These are phyloP conservation scores for Chironex yamaguchii DNA, from an alignment of 30 jellyfish, hydroid and myxozoan species.

Conservation along the genomic window DNA sequence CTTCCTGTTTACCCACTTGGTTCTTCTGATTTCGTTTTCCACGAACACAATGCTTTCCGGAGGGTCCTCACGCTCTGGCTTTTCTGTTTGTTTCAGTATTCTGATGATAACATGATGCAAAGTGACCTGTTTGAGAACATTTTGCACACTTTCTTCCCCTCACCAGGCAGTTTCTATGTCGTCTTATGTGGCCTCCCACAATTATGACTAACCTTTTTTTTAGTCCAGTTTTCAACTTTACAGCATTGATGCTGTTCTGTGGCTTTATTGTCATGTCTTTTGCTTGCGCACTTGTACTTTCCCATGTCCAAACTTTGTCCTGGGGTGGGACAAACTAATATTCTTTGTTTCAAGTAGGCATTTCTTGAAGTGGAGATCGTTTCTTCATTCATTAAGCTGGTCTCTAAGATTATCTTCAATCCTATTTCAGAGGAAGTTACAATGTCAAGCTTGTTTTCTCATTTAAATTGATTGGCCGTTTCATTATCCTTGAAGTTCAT, in stretches of 20 bases:
- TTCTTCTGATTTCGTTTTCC: background rate
- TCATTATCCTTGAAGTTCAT: background rate
- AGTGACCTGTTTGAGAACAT: background rate
- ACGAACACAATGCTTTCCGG: background rate
- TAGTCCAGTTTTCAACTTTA: background rate
- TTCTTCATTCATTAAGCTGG: background rate
- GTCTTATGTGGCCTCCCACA: background rate
- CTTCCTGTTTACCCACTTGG: background rate
- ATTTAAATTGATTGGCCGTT: background rate
- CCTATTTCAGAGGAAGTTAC: background rate
- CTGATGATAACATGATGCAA: background rate
- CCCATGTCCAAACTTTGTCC: background rate
- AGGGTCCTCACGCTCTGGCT: background rate
- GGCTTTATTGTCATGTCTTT: background rate
- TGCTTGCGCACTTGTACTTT: background rate
- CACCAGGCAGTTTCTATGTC: background rate
- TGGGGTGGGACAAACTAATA: background rate
- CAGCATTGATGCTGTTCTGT: background rate
- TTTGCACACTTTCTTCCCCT: background rate
- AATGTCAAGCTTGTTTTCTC: no score
- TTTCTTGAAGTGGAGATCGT: background rate
- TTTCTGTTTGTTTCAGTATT: background rate
- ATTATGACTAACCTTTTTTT: background rate
- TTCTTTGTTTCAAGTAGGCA: background rate
- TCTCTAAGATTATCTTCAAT: background rate